phyloP scores from a whole-genome alignment of 2,797 vertebrate genomes.

The Macropus fuliginosus region DNA sequence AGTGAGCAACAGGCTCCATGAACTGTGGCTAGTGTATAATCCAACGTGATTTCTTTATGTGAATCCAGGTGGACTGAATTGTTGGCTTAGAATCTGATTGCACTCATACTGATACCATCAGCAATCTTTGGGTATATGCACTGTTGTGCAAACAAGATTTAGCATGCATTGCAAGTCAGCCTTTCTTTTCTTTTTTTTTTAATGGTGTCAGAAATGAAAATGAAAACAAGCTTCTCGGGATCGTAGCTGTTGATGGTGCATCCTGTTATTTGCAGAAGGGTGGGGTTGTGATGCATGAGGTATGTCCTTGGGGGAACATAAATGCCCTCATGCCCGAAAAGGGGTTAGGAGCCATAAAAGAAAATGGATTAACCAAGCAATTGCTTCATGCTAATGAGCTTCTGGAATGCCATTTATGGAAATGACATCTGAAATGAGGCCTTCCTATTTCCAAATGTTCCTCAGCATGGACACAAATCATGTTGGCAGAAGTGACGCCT shows the following conservation, averaged over 20 bases:
- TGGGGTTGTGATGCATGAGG: conserved; percentile 23
- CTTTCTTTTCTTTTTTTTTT: not conserved
- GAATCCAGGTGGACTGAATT: too few species aligned
- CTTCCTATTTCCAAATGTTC: conserved; percentile 30
- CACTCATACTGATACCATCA: not conserved
- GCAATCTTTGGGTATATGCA: not conserved
- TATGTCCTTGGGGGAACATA: conserved; percentile 31
- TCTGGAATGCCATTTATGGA: not conserved
- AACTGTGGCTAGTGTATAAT: not conserved
- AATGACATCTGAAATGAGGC: not conserved
- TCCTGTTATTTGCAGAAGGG: conserved; percentile 45
- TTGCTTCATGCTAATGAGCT: not conserved
- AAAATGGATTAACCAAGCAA: conserved; percentile 53
- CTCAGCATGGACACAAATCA: not conserved
- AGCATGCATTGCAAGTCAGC: not conserved
- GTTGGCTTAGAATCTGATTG: not conserved
- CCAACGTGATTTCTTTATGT: not conserved
- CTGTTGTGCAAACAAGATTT: not conserved
- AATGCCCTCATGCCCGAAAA: conserved; percentile 31
- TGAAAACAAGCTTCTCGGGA: not conserved
- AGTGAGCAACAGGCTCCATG: too few species aligned
- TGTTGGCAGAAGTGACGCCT: not conserved
- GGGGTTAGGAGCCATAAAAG: conserved; percentile 55
- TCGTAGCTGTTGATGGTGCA: not conserved
- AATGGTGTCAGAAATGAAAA: not conserved